These are phyloP conservation scores for Beaufortia kweichowensis DNA, from an alignment of 2,113 vertebrate species.

Conservation along the genomic window DNA sequence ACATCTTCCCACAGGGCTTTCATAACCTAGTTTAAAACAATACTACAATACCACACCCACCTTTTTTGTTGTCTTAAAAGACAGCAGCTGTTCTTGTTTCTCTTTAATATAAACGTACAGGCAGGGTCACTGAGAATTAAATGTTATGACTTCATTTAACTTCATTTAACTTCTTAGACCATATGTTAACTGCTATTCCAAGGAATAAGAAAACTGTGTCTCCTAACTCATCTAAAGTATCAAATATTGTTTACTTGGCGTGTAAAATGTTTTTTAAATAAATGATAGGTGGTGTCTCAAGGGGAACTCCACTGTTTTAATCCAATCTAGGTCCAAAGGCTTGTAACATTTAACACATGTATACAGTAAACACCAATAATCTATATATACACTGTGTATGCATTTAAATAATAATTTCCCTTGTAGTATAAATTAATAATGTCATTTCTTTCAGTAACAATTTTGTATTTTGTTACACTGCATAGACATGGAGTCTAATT, in stretches of 20 bases:
- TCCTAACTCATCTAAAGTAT: neutral
- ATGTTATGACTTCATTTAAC: neutral
- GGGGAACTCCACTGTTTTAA: no score
- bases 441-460: no score
- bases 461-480: no score
- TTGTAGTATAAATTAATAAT: neutral
- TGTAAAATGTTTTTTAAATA: no score
- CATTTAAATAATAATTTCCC: neutral
- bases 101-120: conserved; percentile 19
- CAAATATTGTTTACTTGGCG: no score
- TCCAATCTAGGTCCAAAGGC: no score
- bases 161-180: conserved; percentile 17
- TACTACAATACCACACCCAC: neutral
- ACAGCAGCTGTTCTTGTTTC: neutral
- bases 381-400: neutral
- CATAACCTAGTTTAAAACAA: conserved; percentile 11
- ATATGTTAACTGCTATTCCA: neutral
- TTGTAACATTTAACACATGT: no score
- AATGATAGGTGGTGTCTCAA: no score
- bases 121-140: conserved; percentile 4
- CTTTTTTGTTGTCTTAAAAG: conserved; percentile 10
- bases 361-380: no score
- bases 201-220: neutral
- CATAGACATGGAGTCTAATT: neutral
- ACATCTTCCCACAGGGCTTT: neutral